Evolutionary conservation across 92 coral and sea anemone genomes (phyloP).

Genomic region (Zoanthus sociatus): DNA sequence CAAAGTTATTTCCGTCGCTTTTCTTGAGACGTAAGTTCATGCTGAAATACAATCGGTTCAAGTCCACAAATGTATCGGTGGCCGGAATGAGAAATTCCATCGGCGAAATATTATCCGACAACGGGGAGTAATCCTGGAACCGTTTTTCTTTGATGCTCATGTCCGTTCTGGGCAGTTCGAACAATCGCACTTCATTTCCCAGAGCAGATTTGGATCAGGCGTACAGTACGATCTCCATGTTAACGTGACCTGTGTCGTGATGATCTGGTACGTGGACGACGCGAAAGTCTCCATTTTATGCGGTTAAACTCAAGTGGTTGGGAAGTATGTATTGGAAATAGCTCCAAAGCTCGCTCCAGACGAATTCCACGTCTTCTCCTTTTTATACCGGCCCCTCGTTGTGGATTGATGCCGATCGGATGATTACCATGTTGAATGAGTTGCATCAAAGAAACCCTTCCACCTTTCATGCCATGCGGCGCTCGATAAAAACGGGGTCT

Average conservation of each 20-base stretch:
- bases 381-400: no score
- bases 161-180: no score
- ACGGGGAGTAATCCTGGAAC: no score
- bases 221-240: no score
- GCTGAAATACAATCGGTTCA: background rate
- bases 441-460: background rate
- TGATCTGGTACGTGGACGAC: background rate
- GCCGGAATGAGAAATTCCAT: no score
- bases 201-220: background rate
- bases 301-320: background rate
- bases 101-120: no score
- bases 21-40: background rate
- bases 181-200: background rate
- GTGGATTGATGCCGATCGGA: no score
- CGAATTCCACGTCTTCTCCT: no score
- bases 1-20: background rate
- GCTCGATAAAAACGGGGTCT: background rate
- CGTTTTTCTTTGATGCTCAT: no score
- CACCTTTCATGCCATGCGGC: background rate
- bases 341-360: no score
- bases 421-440: no score
- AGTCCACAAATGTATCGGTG: conserved; percentile 36
- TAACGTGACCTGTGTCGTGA: background rate
- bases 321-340: no score
- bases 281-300: background rate